These are phyloP conservation scores for Aythya baeri DNA, from an alignment of 2,113 vertebrate species.

Conservation along the genomic window DNA sequence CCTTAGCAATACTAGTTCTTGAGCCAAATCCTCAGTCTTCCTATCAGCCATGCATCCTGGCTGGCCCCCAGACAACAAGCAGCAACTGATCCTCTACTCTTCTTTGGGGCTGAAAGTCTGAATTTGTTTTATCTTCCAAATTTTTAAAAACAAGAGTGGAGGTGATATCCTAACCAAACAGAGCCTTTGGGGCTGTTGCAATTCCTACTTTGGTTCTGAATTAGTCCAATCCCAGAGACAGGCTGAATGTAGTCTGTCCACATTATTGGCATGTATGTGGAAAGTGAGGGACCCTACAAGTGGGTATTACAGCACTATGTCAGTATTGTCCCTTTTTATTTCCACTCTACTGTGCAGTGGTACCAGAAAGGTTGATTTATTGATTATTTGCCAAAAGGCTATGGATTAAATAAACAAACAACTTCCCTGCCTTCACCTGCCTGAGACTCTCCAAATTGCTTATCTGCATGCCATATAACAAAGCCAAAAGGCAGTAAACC, in stretches of 20 bases:
- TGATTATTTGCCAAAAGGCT: neutral
- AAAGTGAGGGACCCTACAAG: neutral
- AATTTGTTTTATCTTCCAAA: neutral
- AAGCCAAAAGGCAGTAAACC: neutral
- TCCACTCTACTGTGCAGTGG: neutral
- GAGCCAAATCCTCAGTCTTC: neutral
- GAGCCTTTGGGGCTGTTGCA: neutral
- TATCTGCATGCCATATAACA: neutral
- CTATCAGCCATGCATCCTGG: rapidly evolving
- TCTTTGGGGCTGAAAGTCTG: neutral
- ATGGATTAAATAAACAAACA: neutral
- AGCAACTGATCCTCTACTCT: neutral
- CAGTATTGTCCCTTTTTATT: neutral
- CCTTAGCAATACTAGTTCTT: neutral
- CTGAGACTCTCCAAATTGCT: neutral
- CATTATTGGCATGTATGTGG: neutral
- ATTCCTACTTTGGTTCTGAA: neutral
- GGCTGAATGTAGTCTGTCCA: neutral
- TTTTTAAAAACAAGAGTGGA: neutral
- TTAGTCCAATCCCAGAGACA: neutral
- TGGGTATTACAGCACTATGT: neutral
- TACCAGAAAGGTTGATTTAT: neutral
- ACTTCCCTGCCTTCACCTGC: neutral
- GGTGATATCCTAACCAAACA: neutral
- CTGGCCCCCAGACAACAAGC: neutral